phyloP scores from a whole-genome alignment of 2,888 invertebrate genomes.

The Crioceris asparagi region DNA sequence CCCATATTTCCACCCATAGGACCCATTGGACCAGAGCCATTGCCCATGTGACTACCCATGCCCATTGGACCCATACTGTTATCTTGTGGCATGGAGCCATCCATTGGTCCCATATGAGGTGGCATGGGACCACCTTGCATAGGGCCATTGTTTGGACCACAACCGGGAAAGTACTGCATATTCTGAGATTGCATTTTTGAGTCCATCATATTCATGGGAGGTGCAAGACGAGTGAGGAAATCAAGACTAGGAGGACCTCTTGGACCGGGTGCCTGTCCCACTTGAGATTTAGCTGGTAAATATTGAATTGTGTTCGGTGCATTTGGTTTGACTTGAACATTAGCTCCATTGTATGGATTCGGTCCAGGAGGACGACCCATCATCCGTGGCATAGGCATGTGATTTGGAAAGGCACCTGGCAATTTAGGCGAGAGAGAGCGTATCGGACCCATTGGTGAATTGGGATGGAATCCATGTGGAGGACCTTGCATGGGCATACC shows the following conservation, averaged over 20 bases:
- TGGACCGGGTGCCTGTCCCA: constrained; percentile 63
- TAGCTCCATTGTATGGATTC: constrained; percentile 61
- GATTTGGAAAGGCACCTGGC: constrained; percentile 44
- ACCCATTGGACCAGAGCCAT: constrained; percentile 28
- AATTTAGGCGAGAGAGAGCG: constrained; percentile 57
- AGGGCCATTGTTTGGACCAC: constrained; percentile 41
- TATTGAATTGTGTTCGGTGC: constrained; percentile 98
- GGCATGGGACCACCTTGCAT: constrained; percentile 38
- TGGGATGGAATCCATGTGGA: constrained; percentile 36
- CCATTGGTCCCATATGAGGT: constrained; percentile 40
- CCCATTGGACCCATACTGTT: constrained; percentile 42
- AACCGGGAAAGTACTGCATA: constrained; percentile 64
- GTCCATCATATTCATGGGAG: constrained; percentile 64
- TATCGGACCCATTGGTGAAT: constrained; percentile 34
- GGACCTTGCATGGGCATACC: constrained; percentile 38
- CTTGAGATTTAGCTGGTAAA: constrained; percentile 88
- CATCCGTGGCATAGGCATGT: constrained; percentile 44
- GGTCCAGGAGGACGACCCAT: constrained; percentile 52
- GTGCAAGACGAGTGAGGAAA: constrained; percentile 79
- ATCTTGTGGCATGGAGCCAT: constrained; percentile 33
- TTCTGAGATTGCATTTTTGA: constrained; percentile 57
- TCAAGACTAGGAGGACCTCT: constrained; percentile 81
- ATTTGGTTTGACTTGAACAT: constrained; percentile 89
- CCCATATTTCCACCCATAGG: constrained; percentile 38
- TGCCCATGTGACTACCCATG: constrained; percentile 36